Conservation (phyloP, 2,113 vertebrate species). For the Cynoglossus semilaevis region DNA sequence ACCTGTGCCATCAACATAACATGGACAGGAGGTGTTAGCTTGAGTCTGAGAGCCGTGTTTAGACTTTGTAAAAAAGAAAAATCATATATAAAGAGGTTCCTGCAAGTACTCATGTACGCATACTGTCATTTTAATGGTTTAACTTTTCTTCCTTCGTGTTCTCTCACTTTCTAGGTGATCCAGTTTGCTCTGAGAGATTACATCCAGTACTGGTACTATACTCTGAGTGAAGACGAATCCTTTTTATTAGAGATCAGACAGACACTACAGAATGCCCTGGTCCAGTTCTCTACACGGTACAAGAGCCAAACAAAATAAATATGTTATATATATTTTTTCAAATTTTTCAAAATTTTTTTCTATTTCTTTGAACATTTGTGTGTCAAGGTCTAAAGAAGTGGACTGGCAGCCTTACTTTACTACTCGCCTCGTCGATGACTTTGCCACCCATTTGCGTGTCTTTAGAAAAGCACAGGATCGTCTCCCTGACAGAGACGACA, state of each 20-base stretch:
- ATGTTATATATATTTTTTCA: not conserved
- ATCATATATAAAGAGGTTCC: no score
- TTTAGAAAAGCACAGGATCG: slow-evolving; percentile 97
- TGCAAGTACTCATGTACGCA: no score
- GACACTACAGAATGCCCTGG: slow-evolving; percentile 92
- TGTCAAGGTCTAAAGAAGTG: slow-evolving; percentile 92
- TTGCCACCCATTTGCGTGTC: slow-evolving; percentile 95
- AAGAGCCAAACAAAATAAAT: not conserved
- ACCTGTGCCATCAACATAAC: no score
- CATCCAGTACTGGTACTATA: slow-evolving; percentile 99
- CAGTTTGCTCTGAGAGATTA: slow-evolving; percentile 98
- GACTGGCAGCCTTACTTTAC: slow-evolving; percentile 99
- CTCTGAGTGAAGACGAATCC: slow-evolving; percentile 94
- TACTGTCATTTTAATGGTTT: no score
- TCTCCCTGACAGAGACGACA: slow-evolving; percentile 89
- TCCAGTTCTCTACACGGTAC: slow-evolving; percentile 95
- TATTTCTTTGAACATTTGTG: not conserved
- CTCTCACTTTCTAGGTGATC: slow-evolving; percentile 82
- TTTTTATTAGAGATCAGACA: slow-evolving; percentile 97
- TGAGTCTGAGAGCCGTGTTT: no score
- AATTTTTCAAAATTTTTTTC: not conserved
- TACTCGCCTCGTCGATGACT: slow-evolving; percentile 96
- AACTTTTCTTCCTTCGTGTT: not conserved
- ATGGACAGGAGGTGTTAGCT: no score
- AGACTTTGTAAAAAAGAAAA: no score